Evolutionary conservation across 2,888 invertebrate species (phyloP), one percentile per base, ranked within the genome.

Genomic region (Laothoe populi): DNA sequence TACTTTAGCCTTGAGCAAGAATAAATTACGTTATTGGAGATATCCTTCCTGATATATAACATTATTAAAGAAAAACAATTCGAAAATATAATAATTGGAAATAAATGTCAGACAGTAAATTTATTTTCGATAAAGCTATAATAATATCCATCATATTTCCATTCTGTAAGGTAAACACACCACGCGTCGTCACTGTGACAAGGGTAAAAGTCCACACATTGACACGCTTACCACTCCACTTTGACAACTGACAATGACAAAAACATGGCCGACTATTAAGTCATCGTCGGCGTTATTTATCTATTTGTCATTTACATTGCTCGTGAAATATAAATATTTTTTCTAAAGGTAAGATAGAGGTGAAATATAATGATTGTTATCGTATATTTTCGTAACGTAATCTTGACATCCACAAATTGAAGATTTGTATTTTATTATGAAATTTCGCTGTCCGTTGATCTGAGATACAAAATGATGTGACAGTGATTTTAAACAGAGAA

Each of bases 221-320:
- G 77, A 74, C 77, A 62, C n/a, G n/a, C n/a, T 26, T 74, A 75
- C 69, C 72, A 70, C 66, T 71, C 63, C 60, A 44, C 48, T 73
- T 72, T 79, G 78, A 81, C 78, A 80, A 65, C 60, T 77, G 77
- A 75, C 74, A 73, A 68, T 65, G 61, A 60, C 64, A 65, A 69
- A 74, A 76, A 75, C 66, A 75, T 72, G 66, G 69, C 68, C 64
- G 60, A 48, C 38, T 40, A 48, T 44, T 49, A 38, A 35, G 23
- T 46, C 60, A 26, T 46, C 23, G 23, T 48, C 21, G 5, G 31
- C 7, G 19, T 13, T 60, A 31, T 59, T 59, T 59, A 44, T 45
- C 59, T 42, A 59, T 45, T 45, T 59, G 59, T 59, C 59, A 59
- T 44, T 44, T 44, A 59, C 59, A 59, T 59, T 44, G 44, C 42